Evolutionary conservation across 2,888 invertebrate species (phyloP).

Genomic region (Silvanus unidentatus): DNA sequence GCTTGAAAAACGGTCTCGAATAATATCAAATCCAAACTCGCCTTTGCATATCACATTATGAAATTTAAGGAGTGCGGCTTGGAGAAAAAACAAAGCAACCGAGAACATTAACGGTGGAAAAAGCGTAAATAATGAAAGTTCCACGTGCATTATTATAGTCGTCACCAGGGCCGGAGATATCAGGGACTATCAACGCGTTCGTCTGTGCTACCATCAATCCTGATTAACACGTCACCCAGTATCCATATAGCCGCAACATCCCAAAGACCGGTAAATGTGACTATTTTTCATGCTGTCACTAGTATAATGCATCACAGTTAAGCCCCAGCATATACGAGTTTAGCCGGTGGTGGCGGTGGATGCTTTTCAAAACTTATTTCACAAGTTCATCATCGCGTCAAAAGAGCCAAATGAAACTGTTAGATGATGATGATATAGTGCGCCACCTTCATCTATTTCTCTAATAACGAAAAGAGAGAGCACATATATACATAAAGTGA

Average conservation of each 20-base stretch:
- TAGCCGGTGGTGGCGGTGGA: slow-evolving; percentile 19
- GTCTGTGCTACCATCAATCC: slow-evolving; percentile 33
- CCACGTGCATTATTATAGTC: no score
- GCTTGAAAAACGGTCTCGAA: background rate
- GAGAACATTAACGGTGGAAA: no score
- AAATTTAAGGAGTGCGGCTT: no score
- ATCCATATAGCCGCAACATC: slow-evolving; percentile 25
- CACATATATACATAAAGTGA: no score
- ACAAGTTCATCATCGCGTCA: slow-evolving; percentile 16
- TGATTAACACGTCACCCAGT: slow-evolving; percentile 35
- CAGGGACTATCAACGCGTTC: background rate
- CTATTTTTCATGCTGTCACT: slow-evolving; percentile 43
- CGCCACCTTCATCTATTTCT: no score
- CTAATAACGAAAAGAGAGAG: no score
- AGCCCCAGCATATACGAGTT: slow-evolving; percentile 20
- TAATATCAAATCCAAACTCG: background rate
- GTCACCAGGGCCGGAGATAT: no score
- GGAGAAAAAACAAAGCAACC: no score
- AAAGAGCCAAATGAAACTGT: no score
- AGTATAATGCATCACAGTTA: slow-evolving; percentile 35
- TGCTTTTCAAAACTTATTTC: slow-evolving; percentile 17
- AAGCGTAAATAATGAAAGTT: no score
- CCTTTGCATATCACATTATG: no score
- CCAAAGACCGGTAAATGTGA: slow-evolving; percentile 30
- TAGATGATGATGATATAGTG: no score